Percentiles rank a stretch among this genome's conserved stretches.
These are phyloP conservation scores for Gymnothorax reevesii DNA, from an alignment of 2,797 vertebrate genomes.

Conservation along the genomic window DNA sequence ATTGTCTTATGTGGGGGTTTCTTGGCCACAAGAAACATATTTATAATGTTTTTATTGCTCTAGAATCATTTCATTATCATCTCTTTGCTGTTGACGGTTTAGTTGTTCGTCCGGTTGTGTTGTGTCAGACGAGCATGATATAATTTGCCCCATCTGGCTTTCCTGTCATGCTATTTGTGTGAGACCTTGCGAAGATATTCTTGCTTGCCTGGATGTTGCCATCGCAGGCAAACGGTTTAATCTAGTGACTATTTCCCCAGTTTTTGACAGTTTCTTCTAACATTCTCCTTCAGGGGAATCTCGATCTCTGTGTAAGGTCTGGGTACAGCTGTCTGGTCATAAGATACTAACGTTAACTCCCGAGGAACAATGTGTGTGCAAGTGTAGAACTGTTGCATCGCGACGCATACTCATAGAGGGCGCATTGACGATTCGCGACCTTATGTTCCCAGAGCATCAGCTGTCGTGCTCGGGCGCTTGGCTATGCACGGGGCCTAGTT, in stretches of 20 bases:
- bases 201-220: not conserved
- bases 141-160: not conserved
- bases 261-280: too few relatives aligned
- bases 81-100: not conserved
- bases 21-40: not conserved
- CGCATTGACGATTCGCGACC: too few relatives aligned
- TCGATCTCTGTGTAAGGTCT: too few relatives aligned
- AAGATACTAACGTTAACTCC: too few relatives aligned
- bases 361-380: too few relatives aligned
- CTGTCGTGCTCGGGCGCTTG: not conserved
- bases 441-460: too few relatives aligned
- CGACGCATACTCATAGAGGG: too few relatives aligned
- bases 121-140: conserved; percentile 1
- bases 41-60: not conserved
- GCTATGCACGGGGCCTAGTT: not conserved
- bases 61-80: not conserved
- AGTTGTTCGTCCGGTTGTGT: not conserved
- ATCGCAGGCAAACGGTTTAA: not conserved
- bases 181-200: not conserved
- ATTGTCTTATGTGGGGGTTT: not conserved
- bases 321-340: too few relatives aligned
- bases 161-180: not conserved
- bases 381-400: too few relatives aligned
- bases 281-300: too few relatives aligned
- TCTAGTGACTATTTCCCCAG: too few relatives aligned